Percentiles rank a stretch among this genome's conserved stretches.
Conservation (phyloP, 2,888 invertebrate genomes). For the Ornithoptera alexandrae region DNA sequence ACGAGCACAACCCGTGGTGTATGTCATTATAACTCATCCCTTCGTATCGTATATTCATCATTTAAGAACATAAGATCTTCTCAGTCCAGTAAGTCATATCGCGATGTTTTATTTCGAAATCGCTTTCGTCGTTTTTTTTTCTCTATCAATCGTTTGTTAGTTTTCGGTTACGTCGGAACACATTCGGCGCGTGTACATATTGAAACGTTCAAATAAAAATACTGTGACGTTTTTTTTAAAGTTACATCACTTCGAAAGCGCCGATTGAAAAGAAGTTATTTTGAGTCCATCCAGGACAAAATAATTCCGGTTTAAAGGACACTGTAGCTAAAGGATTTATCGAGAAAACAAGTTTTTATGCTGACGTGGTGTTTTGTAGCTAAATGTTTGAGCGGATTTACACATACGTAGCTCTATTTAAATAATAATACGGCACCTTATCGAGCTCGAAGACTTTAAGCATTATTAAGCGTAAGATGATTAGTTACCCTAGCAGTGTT, state of each 20-base stretch:
- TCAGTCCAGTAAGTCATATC: no score
- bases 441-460: no score
- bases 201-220: slow-evolving; percentile 9
- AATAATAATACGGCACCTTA: no score
- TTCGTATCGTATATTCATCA: no score
- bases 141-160: slow-evolving; percentile 12
- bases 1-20: no score
- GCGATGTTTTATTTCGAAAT: no score
- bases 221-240: neutral
- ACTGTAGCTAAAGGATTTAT: neutral
- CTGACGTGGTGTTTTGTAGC: neutral
- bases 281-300: neutral
- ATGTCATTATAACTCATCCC: no score
- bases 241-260: neutral
- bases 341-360: neutral
- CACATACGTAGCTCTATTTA: no score
- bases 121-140: neutral
- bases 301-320: no score
- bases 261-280: neutral
- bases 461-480: no score
- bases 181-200: slow-evolving; percentile 4
- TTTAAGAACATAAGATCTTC: no score
- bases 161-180: neutral
- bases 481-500: no score
- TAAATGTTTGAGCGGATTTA: neutral